These are phyloP conservation scores for Scrobipalpa costella DNA, from an alignment of 2,888 invertebrate species.

Conservation along the genomic window DNA sequence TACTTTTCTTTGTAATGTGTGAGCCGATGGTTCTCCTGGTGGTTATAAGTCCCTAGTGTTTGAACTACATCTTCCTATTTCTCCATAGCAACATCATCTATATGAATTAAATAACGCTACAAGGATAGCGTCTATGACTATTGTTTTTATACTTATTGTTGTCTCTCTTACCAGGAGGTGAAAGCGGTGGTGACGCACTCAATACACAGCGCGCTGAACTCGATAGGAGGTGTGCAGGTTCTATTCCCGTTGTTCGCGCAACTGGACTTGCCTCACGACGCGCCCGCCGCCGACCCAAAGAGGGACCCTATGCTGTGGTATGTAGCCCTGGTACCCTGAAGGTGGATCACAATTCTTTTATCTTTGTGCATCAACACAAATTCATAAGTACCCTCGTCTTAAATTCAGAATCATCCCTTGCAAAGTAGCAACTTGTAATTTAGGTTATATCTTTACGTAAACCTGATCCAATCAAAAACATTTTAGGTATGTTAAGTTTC, in stretches of 20 bases:
- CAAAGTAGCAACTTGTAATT: too few relatives aligned
- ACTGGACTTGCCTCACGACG: conserved; percentile 95
- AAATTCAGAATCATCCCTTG: too few relatives aligned
- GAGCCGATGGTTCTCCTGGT: not conserved
- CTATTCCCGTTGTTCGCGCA: conserved; percentile 99
- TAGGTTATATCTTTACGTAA: too few relatives aligned
- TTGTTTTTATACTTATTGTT: not conserved
- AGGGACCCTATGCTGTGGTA: conserved; percentile 95
- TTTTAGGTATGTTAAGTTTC: too few relatives aligned
- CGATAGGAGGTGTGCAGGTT: conserved; percentile 99
- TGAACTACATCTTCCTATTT: not conserved
- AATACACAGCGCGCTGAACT: conserved; percentile 99
- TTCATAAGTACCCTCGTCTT: too few relatives aligned
- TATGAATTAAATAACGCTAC: too few relatives aligned
- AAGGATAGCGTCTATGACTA: too few relatives aligned
- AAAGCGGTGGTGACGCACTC: conserved; percentile 99
- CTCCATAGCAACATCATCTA: not conserved
- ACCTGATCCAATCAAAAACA: too few relatives aligned
- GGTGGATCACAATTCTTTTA: too few relatives aligned
- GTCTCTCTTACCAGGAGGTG: conserved; percentile 88
- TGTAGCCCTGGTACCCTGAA: conserved; percentile 53
- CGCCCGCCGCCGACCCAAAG: conserved; percentile 89
- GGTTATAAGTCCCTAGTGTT: not conserved
- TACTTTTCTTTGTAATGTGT: not conserved
- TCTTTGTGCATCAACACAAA: too few relatives aligned